A percentile compares a stretch with the other conserved stretches of the same genome.
Evolutionary conservation across 2,888 invertebrate genomes (phyloP).

Genomic region (Scaptomyza tumidula): DNA sequence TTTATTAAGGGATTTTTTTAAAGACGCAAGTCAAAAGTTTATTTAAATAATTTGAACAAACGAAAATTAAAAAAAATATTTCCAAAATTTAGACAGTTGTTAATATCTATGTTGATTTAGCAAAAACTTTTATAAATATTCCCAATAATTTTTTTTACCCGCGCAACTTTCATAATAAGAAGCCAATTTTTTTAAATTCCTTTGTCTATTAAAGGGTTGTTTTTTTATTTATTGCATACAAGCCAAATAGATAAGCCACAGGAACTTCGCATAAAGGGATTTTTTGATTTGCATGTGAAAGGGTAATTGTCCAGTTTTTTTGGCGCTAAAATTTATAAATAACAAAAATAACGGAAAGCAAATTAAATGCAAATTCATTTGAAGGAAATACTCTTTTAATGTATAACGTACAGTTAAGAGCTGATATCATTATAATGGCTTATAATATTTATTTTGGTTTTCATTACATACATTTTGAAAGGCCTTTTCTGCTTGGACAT

Average conservation of each 20-base stretch:
- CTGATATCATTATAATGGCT: neutral
- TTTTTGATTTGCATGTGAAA: slow-evolving; percentile 59
- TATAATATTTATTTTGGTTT: neutral
- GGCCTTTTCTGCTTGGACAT: too few species aligned
- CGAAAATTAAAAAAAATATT: neutral
- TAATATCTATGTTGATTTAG: neutral
- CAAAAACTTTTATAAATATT: neutral
- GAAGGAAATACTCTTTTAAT: too few species aligned
- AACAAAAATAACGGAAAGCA: neutral
- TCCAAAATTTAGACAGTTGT: neutral
- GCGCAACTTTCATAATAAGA: slow-evolving; percentile 16
- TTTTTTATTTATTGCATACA: neutral
- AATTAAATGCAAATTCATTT: neutral
- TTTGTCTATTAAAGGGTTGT: slow-evolving; percentile 44
- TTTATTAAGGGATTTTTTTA: neutral
- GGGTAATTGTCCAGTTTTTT: slow-evolving; percentile 35
- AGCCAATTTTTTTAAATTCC: slow-evolving; percentile 13
- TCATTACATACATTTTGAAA: too few species aligned
- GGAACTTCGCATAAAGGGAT: slow-evolving; percentile 41
- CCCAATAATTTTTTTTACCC: slow-evolving; percentile 13
- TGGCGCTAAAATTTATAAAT: slow-evolving; percentile 41
- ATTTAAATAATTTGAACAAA: neutral
- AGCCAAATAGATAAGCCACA: slow-evolving; percentile 37
- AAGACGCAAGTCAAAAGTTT: neutral
- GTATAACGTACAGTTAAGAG: too few species aligned